A percentile compares a stretch with the other conserved stretches of the same genome.
phyloP scores from a whole-genome alignment of 2,797 vertebrate genomes.

The Agapornis canus region DNA sequence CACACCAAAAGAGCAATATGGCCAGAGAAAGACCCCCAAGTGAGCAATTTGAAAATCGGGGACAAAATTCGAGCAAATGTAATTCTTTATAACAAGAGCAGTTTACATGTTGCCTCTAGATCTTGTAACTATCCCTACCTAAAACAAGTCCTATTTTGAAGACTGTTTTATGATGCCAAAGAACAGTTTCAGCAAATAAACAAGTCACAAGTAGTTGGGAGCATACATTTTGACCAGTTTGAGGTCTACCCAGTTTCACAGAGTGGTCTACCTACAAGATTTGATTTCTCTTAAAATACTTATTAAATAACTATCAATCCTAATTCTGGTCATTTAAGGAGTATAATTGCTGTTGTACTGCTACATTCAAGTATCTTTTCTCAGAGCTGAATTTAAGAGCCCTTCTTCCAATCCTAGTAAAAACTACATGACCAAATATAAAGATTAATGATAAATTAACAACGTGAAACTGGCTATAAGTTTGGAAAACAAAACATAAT shows the following conservation, averaged over 20 bases:
- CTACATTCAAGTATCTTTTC: not conserved
- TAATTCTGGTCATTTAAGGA: not conserved
- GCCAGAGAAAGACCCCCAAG: not conserved
- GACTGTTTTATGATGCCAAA: not conserved
- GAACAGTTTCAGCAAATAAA: not conserved
- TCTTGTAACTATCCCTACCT: not conserved
- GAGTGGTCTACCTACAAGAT: not conserved
- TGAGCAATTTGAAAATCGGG: not conserved
- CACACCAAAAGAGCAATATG: not conserved
- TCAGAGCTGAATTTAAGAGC: not conserved
- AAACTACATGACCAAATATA: not conserved
- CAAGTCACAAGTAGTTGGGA: not conserved
- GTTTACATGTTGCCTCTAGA: not conserved
- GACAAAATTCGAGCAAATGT: not conserved
- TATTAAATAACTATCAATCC: not conserved
- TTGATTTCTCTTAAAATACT: not conserved
- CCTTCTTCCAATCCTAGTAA: not conserved
- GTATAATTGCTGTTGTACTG: not conserved
- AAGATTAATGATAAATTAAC: not conserved
- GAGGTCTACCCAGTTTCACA: not conserved
- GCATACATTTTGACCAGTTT: not conserved
- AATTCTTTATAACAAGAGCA: not conserved
- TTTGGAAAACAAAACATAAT: not conserved
- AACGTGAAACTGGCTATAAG: not conserved
- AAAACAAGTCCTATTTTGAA: not conserved